Base-by-base conservation (phyloP, 2,888 invertebrate genomes). In the Catocala nupta region DNA sequence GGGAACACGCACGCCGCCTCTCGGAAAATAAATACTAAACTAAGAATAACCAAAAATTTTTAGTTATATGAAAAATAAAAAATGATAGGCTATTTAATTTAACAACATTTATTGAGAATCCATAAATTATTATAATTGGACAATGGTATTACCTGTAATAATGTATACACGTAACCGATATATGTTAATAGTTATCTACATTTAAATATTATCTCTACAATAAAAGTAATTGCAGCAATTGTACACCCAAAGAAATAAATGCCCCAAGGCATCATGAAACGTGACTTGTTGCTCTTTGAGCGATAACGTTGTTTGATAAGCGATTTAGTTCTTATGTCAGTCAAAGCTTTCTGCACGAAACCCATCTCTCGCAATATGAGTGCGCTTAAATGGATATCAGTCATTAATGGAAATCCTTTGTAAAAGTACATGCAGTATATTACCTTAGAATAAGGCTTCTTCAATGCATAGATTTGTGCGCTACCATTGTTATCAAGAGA, bases 211-310 rank as follows among this genome's bases (percentile, higher is more conserved):
- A 63, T 12, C 62, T 77, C 77, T 11, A 76, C 13, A 0, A 70
- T 5, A 43, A 77, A 76, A 13, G 56, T 12, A 1, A 65, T 5
- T 9, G 52, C 36, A 10, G 79, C 61, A 5, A 71, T 16, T 33
- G 39, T 8, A 39, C 66, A 73, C 10, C 77, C 77, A 9, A 48
- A n/a, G 6, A 42, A 11, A 11, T 71, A 76, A 12, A 77, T 55
- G 10, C 42, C 11, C 77, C 77, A 77, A 0, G 79, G 77, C 4
- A 66, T 6, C 13, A 57, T 16, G 48, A 78, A 78, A 6, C 73
- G 63, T 47, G 50, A 58, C 44, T 67, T 62, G 1, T 70, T 70
- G n/a, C 64, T 57, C 59, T 68, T 64, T 1, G 47, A 13, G 13
- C 16, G 47, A 16, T 47, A 47, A 47, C 9, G 47, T 10, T 47